Evolutionary conservation across 1,140 invertebrate genomes (phyloP), one percentile per base, ranked within the genome.

Genomic region (Tachypleus tridentatus): DNA sequence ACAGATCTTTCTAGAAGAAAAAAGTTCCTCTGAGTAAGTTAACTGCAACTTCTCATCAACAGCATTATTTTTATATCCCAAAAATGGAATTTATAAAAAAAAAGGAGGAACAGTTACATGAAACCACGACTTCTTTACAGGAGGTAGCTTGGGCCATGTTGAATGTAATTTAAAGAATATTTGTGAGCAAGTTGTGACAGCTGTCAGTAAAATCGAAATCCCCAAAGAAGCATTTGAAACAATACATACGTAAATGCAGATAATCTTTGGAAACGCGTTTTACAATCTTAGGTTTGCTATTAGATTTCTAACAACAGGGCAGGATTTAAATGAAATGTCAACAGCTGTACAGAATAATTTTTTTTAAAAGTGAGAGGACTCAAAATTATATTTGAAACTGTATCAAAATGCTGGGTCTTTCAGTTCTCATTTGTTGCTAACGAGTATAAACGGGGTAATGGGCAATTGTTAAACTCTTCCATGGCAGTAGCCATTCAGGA

Each of bases 401-500:
- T 91, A 4, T 75, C 81, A 48, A 78, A 81, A 56, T 93, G 89
- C 73, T 93, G 89, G 89, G 85, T 83, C 0, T 91, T 88, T 4
- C 81, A 89, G 51, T 91, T 84, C 72, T 80, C 86, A 0, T 84
- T 81, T 69, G 85, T 86, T 67, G 87, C 87, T 68, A 82, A 89
- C 1, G 79, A 84, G 70, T 93, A 92, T 71, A 75, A 85, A 63
- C 80, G 84, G 72, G 82, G 85, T 70, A 80, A 83, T 71, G 87
- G 87, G 3, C 81, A 87, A 72, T 75, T 78, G 8, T 76, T 88
- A 56, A 75, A 79, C 53, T 78, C 82, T 5, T 77, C 81, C 11
- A 88, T 90, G 80, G 88, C 81, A 3, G 88, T 92, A 10, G 87
- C 89, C 10, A 78, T 92, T 6, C 89, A 93, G 74, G 80, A 81